These are phyloP conservation scores for Saturnia japonica DNA, from an alignment of 2,888 invertebrate species.

Conservation along the genomic window DNA sequence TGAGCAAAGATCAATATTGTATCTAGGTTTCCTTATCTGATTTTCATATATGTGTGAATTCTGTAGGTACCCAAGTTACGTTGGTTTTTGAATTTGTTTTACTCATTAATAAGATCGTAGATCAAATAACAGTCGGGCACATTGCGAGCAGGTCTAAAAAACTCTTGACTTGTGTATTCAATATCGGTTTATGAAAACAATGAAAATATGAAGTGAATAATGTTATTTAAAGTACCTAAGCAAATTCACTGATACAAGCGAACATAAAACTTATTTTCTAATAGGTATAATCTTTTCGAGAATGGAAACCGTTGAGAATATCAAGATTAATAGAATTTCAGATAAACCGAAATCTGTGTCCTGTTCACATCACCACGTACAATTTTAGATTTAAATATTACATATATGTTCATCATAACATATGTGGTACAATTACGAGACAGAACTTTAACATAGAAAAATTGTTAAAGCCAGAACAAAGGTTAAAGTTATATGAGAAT, in stretches of 20 bases:
- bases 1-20: constrained; percentile 16
- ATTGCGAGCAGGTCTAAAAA: too few relatives aligned
- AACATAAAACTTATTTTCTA: background rate
- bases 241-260: background rate
- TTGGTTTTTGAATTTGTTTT: constrained; percentile 9
- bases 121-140: background rate
- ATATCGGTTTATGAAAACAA: background rate
- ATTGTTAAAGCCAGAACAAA: background rate
- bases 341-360: background rate
- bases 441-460: background rate
- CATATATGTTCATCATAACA: background rate
- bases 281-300: background rate
- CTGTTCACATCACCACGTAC: background rate
- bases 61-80: background rate
- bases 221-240: too few relatives aligned
- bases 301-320: background rate
- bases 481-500: background rate
- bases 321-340: too few relatives aligned
- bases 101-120: constrained; percentile 4
- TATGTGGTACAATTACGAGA: background rate
- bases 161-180: background rate
- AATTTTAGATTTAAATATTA: background rate
- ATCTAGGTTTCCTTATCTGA: constrained; percentile 14
- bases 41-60: constrained; percentile 13
- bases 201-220: background rate